Evolutionary conservation across 2,888 invertebrate genomes (phyloP), one percentile per base, ranked within the genome.

Genomic region (Malthinus seriepunctatus): DNA sequence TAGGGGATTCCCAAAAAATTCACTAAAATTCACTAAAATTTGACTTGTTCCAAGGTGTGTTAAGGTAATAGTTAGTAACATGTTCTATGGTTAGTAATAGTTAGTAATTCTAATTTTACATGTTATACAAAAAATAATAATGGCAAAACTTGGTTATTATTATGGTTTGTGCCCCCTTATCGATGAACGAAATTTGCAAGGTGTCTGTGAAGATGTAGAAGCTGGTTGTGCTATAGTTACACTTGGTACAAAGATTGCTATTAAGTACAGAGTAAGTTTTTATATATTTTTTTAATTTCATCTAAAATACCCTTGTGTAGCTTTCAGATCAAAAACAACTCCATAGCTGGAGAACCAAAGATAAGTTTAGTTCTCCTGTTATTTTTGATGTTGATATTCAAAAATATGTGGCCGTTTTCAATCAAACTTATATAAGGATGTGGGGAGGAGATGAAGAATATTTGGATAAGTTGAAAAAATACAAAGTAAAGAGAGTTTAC

Each of bases 261-360:
- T 88, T 69, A 86, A 86, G 78, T 89, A 88, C 71, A 84, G 86
- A 80, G 89, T 89, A 80, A 78, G 76, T 66, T 48, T 48, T 15
- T 6, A 14, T 31, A 14, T 2, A 5, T 7, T 3, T 4, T 1
- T 23, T 23, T 2, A 45, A 31, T 23, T 9, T 32, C 10, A n/a
- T 44, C 7, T 12, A 9, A 32, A 8, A 12, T n/a, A n/a, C n/a
- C n/a, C 44, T 56, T 62, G 65, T 75, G 73, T 63, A 89, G 89
- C 79, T 90, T 68, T 84, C 86, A 73, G 88, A 89, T 75, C 86
- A 89, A 73, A 90, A 89, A 71, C 89, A 89, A 78, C 78, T 88
- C 6, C 83, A 83, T 48, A 88, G 89, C 60, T 90, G 89, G 90
- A 85, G 87, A 8, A 88, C 86, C 0, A 88, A 86, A 71, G 87